These are phyloP conservation scores for Stenopsyche tienmushanensis DNA, from an alignment of 1,140 invertebrate genomes.

Conservation along the genomic window DNA sequence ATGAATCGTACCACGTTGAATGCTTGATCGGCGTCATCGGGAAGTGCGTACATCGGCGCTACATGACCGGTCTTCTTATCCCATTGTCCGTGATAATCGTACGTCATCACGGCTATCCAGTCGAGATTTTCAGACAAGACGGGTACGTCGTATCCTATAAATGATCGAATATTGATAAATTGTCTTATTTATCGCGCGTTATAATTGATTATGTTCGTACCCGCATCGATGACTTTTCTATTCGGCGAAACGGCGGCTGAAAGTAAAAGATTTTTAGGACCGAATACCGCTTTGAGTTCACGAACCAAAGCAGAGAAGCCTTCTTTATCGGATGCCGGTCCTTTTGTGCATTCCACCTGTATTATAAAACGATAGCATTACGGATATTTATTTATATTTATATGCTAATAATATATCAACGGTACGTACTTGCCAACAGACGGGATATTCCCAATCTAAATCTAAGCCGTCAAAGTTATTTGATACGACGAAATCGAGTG, in stretches of 20 bases:
- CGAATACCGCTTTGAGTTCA: constrained; percentile 72
- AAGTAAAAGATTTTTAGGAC: constrained; percentile 67
- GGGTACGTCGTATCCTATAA: constrained; percentile 71
- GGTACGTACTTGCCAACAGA: constrained; percentile 87
- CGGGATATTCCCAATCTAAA: constrained; percentile 89
- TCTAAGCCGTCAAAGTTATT: constrained; percentile 84
- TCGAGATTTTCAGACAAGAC: constrained; percentile 70
- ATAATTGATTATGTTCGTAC: constrained; percentile 46
- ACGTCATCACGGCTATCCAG: constrained; percentile 89
- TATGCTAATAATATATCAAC: no score
- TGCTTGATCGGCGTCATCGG: constrained; percentile 70
- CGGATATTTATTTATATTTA: no score
- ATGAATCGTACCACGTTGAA: constrained; percentile 68
- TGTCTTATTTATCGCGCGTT: no score
- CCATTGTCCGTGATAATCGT: constrained; percentile 90
- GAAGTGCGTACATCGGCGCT: constrained; percentile 75
- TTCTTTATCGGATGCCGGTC: constrained; percentile 73
- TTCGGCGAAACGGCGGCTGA: constrained; percentile 84
- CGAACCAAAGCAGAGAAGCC: constrained; percentile 69
- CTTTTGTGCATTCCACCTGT: constrained; percentile 78
- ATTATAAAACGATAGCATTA: constrained; percentile 49
- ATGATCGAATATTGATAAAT: neutral
- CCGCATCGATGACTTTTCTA: constrained; percentile 76
- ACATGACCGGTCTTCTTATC: constrained; percentile 87
- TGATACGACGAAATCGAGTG: constrained; percentile 74